Percentiles rank a stretch among this genome's conserved stretches.
These are phyloP conservation scores for Lithobates sylvaticus DNA, from an alignment of 2,797 vertebrate species.

Conservation along the genomic window DNA sequence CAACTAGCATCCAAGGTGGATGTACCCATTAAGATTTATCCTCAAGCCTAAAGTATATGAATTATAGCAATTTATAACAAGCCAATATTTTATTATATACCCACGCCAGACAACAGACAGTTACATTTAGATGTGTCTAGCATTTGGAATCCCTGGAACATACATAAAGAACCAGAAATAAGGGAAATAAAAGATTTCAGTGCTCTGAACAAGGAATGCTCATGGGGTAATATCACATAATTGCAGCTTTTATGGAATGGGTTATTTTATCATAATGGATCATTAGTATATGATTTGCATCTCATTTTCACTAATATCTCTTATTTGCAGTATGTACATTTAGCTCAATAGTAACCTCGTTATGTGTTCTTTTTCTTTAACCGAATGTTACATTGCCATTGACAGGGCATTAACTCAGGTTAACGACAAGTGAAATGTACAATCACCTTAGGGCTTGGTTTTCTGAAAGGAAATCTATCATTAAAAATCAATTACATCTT, in stretches of 20 bases:
- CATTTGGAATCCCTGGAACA: background rate
- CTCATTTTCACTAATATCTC: conserved; percentile 49
- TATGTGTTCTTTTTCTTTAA: conserved; percentile 11
- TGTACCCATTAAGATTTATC: background rate
- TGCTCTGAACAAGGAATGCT: conserved; percentile 29
- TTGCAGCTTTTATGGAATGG: conserved; percentile 57
- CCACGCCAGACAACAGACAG: background rate
- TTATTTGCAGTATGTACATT: conserved; percentile 32
- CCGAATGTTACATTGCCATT: conserved; percentile 40
- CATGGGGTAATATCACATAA: conserved; percentile 51
- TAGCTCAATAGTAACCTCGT: conserved; percentile 46
- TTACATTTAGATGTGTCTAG: background rate
- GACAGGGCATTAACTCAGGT: conserved; percentile 50
- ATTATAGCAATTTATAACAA: background rate
- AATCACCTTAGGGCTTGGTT: conserved; percentile 18
- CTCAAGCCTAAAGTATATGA: background rate
- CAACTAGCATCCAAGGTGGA: background rate
- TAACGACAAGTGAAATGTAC: conserved; percentile 44
- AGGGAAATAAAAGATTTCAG: conserved; percentile 9
- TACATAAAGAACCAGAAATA: background rate
- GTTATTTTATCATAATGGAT: conserved; percentile 61
- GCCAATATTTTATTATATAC: background rate
- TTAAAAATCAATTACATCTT: conserved; percentile 50
- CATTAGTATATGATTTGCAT: conserved; percentile 61
- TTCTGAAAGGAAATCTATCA: conserved; percentile 39